Evolutionary conservation across 2,888 invertebrate species (phyloP), one percentile per base, ranked within the genome.

Genomic region (Zaprionus obscuricornis): DNA sequence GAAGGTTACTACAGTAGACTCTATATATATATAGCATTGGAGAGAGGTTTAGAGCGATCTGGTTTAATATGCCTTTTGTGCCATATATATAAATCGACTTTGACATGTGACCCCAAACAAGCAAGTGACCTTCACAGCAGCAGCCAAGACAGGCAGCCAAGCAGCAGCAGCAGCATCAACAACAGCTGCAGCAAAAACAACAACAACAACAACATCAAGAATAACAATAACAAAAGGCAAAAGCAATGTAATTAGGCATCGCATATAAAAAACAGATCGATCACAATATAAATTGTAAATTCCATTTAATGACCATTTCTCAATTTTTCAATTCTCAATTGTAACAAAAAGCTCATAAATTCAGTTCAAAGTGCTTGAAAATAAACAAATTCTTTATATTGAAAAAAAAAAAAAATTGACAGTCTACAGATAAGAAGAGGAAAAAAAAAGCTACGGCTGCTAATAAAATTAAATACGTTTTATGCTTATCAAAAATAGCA

Each of bases 81-180:
- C 11, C 10, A n/a, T 37, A 10, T 16, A 45, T 58, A 43, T 54
- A 71, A 74, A 63, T 58, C 63, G 64, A 64, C 66, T 64, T 74
- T 71, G 83, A 78, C 74, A 82, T 68, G 60, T 78, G 78, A 78
- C 75, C 84, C 83, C 82, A 70, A n/a, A 46, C 40, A 31, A 34
- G 20, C 39, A n/a, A n/a, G 17, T 78, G 72, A 83, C 84, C 77
- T 78, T 83, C 77, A 26, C 34, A 51, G 26, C 20, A 40, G 54
- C 54, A 13, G 20, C 6, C 3, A 51, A 31, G 16, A 22, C 40
- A n/a, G n/a, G n/a, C n/a, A n/a, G n/a, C n/a, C n/a, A 55, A 63
- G 56, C 62, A 49, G 50, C 59, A 47, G 39, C 54, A 11, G 24
- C 29, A 7, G 16, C 13, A 17, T 22, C 20, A 14, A 22, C 10